Evolutionary conservation across 2,888 invertebrate species (phyloP), one percentile per base, ranked within the genome.

Genomic region (Lochmaea crataegi): DNA sequence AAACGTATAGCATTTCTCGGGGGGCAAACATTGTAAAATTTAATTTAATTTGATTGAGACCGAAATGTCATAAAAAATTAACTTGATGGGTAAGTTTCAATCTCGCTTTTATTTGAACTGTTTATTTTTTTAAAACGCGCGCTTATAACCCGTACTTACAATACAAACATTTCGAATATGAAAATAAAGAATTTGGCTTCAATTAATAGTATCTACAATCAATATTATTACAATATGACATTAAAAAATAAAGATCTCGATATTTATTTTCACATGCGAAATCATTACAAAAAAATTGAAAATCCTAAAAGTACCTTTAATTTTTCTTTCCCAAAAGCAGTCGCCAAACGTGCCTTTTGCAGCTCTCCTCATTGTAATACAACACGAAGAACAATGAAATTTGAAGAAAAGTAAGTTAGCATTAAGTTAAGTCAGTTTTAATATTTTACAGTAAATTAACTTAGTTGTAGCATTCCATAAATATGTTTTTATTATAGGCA

Each of bases 221-320:
- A 76, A 70, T 42, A 38, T 10, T 65, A 11, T n/a, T 53, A 53
- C 7, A 64, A 57, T 71, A 82, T 82, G 82, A 80, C 81, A 68
- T 65, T 82, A 65, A 77, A 78, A 58, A 73, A 76, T 68, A 77
- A 83, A 69, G 84, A 85, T 74, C 79, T 85, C 56, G 77, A 76
- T 60, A 68, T 79, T 48, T 86, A 84, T 79, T 85, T 85, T 78
- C 88, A 88, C 72, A 88, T 88, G 88, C 83, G 82, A 72, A 85
- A 86, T 78, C 88, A 88, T 82, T 88, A 88, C 76, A 84, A 83
- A 71, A 84, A 85, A 77, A 76, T 87, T 57, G 83, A 79, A 78
- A 82, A 81, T 61, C 86, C 84, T 22, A 87, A 86, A 82, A 82
- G 85, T 78, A 79, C 82, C 63, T 83, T 87, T 71, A 85, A 86